Base-by-base conservation (phyloP, 2,888 invertebrate genomes). In the Dasysyrphus tricinctus region DNA sequence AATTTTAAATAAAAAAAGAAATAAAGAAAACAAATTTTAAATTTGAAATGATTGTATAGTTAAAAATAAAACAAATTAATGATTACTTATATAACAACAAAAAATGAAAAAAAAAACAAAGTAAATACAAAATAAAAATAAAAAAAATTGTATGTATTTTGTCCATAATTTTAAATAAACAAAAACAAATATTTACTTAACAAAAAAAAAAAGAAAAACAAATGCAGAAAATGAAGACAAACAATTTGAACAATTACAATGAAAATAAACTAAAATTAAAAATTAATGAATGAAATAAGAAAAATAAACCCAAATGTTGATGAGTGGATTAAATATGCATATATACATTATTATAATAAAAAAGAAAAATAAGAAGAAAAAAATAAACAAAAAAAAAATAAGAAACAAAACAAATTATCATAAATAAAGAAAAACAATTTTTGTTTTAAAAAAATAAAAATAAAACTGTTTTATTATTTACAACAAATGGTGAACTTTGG, bases 151-250 rank as follows among this genome's bases (percentile, higher is more conserved):
- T 90, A 84, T 89, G 88, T 88, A 90, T 90, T 90, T 90, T 92
- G 91, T 91, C 91, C 91, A 91, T 91, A 91, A 88, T 91, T 91
- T 91, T 90, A 90, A 90, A 89, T 79, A 88, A 86, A 88, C 76
- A 83, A 69, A 61, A 59, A 74, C 61, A 83, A 88, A 29, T 72
- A 75, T 84, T 80, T 84, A 75, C 70, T 65, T 75, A 63, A 47
- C 11, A 34, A 34, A n/a, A n/a, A n/a, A n/a, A n/a, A n/a, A n/a
- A n/a, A n/a, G n/a, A n/a, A n/a, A 57, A 39, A 59, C 29, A 51
- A 29, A 81, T 57, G 51, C 65, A 73, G 57, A 34, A 78, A 78
- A 51, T 54, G 14, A 80, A 42, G 44, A 77, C 11, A 84, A 78
- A 72, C 54, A 76, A 67, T 49, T 42, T 47, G 80, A 47, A 80